Base-by-base conservation (phyloP, 1,140 invertebrate species). In the Drosophila triauraria region DNA sequence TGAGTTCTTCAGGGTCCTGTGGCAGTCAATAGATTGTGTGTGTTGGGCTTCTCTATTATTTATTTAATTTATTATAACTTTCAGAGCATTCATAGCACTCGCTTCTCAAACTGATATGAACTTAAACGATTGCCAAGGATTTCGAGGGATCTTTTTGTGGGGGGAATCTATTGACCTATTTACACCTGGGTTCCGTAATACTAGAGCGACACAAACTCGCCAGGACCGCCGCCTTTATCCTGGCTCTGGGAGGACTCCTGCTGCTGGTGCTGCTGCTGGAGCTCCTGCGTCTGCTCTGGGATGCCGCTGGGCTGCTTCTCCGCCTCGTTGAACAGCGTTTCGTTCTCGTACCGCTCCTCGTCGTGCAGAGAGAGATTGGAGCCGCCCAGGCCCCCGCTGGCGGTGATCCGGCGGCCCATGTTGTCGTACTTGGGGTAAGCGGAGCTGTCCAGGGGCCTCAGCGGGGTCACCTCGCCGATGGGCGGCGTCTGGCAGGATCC, bases 351-450 rank as follows among this genome's bases (percentile, higher is more conserved):
- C 5, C 75, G 61, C 47, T 91, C 85, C 48, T 92, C 94, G 81
- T 96, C 96, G 35, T 96, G 96, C 68, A 98, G 92, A 15, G 97
- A 97, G 72, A 97, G 95, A 2, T 96, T 97, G 12, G 97, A 98
- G 82, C 95, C 95, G 40, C 83, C 75, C 50, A 88, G 48, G 0
- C 64, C 84, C 35, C 97, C 97, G 75, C 96, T 96, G 2, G 97
- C 97, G 7, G 97, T 98, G 12, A 97, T 96, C 79, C 97, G 94
- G 30, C 96, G 96, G 1, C 97, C 97, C 95, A 98, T 97, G 90
- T 97, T 97, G 92, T 98, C 97, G 92, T 98, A 98, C 38, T 95
- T 95, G 17, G 95, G 95, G 7, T 85, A 91, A 4, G 78, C 88
- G 35, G 80, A 80, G 23, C 81, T 88, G 23, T 88, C 84, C 17